Conservation (phyloP, 2,888 invertebrate species). For the Catotricha subobsoleta region DNA sequence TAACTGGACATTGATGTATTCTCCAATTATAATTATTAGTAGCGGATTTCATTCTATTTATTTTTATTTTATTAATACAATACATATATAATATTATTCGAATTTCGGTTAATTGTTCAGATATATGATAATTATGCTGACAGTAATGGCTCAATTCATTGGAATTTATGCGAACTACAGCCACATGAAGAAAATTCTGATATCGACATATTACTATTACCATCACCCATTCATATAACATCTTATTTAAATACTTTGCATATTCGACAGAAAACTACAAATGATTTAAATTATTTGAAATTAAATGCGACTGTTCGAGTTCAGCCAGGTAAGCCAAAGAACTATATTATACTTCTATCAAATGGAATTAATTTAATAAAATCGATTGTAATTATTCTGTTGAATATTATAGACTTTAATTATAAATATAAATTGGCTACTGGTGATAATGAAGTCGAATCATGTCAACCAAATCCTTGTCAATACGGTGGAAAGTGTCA, state of each 20-base stretch:
- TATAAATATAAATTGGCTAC: conserved; percentile 45
- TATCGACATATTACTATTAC: conserved; percentile 7
- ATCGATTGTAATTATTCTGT: neutral
- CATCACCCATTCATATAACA: conserved; percentile 38
- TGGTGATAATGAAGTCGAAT: conserved; percentile 42
- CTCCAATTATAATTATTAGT: no score
- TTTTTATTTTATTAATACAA: neutral
- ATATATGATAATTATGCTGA: conserved; percentile 52
- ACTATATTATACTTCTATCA: neutral
- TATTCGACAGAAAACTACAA: conserved; percentile 34
- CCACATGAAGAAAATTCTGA: neutral
- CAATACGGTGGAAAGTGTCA: conserved; percentile 50
- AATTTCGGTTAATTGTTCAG: conserved; percentile 18
- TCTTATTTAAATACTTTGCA: conserved; percentile 49
- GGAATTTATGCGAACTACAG: conserved; percentile 40
- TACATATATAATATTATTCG: neutral
- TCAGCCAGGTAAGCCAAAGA: conserved; percentile 31
- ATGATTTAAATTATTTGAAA: conserved; percentile 29
- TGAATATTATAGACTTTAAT: conserved; percentile 35
- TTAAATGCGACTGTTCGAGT: conserved; percentile 45
- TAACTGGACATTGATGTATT: neutral
- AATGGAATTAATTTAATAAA: neutral
- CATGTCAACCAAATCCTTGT: conserved; percentile 58
- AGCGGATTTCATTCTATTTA: no score
- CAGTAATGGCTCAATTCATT: conserved; percentile 47